Evolutionary conservation across 2,113 vertebrate species (phyloP), one percentile per base, ranked within the genome.

Genomic region (Aythya baeri): DNA sequence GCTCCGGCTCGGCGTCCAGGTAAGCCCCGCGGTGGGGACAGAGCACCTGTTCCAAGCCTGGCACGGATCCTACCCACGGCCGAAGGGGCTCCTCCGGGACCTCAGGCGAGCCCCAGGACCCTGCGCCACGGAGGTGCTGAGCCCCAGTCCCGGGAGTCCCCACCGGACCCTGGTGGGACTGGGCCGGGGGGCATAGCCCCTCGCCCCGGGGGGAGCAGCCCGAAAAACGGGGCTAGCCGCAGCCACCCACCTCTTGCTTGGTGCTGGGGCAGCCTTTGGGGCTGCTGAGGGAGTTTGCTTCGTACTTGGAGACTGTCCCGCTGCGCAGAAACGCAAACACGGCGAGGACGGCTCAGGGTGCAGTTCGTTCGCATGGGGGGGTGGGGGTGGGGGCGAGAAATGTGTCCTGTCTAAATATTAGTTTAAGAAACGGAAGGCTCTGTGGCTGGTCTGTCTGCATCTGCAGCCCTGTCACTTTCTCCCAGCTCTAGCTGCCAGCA

Each of bases 381-480:
- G 43, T 81, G 25, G 26, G 57, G 54, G 38, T 77, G 26, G 26
- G 11, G 74, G 65, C 12, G 54, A 38, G 2, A 46, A 86, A 93
- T 11, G 92, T 38, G n/a, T 92, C 79, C 91, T 93, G 94, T 95
- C 95, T 96, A 97, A 97, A 97, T 95, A 96, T 96, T 95, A 95
- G 92, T 91, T 83, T 96, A 93, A 97, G 91, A 63, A 95, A 91
- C 91, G 94, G 95, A 93, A 94, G 94, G 86, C 92, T 88, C 81
- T 25, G 16, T 54, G 50, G 88, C 67, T 59, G 26, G 13, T 94
- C 70, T 6, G 52, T 17, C 71, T 65, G 85, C 92, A 80, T 70
- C 94, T 65, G 79, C 93, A 76, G 14, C 77, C 77, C 94, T n/a
- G 66, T 34, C 91, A 84, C 91, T 93, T 94, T 75, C 78, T 16